These are phyloP conservation scores for Tinamus major DNA, from an alignment of 2,797 vertebrate genomes.

Conservation along the genomic window DNA sequence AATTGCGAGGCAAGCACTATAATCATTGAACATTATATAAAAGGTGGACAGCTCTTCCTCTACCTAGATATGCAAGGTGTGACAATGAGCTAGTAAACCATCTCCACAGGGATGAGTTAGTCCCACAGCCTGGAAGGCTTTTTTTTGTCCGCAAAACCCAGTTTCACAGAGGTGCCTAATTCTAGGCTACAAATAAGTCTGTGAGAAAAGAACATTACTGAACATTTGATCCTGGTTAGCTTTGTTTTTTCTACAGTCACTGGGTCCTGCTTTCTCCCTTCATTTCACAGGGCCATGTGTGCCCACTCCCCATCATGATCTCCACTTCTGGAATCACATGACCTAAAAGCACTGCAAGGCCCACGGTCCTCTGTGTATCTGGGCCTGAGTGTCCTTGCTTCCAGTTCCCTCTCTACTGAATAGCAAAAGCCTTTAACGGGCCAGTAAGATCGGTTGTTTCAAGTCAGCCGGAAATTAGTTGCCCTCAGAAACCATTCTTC, in stretches of 20 bases:
- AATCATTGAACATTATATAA: fast-evolving
- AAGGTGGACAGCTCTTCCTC: background rate
- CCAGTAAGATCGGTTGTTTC: constrained; percentile 56
- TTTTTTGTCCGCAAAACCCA: background rate
- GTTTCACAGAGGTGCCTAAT: background rate
- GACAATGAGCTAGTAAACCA: background rate
- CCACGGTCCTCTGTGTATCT: background rate
- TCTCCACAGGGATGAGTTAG: background rate
- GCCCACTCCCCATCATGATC: background rate
- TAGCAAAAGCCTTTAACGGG: constrained; percentile 59
- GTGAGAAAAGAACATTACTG: background rate
- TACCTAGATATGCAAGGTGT: background rate
- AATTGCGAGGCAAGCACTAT: background rate
- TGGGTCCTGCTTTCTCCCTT: background rate
- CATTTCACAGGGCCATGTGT: background rate
- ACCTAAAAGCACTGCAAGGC: background rate
- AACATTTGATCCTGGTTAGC: background rate
- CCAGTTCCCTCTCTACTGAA: constrained; percentile 24
- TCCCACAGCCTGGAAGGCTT: background rate
- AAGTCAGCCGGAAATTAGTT: constrained; percentile 64
- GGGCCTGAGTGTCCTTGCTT: constrained; percentile 35
- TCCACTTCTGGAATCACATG: background rate
- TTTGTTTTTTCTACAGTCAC: background rate
- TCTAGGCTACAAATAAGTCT: background rate
- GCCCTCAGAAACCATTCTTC: constrained; percentile 56